Evolutionary conservation across 2,113 vertebrate species (phyloP), one percentile per base, ranked within the genome.

Genomic region (Clarias gariepinus): DNA sequence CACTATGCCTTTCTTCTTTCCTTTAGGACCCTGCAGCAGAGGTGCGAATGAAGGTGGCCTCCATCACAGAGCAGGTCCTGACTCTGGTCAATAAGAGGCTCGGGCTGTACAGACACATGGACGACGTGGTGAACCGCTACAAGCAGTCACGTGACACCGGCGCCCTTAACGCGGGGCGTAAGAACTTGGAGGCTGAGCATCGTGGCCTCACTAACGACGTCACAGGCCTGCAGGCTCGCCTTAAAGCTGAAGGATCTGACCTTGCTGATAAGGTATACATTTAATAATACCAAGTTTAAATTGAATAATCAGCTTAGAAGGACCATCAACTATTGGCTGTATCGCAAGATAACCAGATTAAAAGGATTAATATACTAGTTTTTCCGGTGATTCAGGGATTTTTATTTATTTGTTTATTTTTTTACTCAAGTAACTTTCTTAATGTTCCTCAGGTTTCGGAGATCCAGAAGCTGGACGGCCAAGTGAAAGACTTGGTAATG

Each of bases 11-110:
- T 21, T 9, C 57, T 13, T 28, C 47, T 15, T 1, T 41, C 15
- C 61, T 5, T 23, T 88, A 99, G 98, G 98, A 99, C 89, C 98
- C 98, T 4, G 98, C 98, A 0, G 98, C 97, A 12, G 98, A 99
- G 92, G 98, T 99, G 60, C 95, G 97, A 73, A 99, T 99, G 98
- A 99, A 99, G 93, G 98, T 99, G 88, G 97, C 98, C 36, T 99
- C 98, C 89, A 98, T 99, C 93, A 99, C 97, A 0, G 98, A 99
- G 93, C 98, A 99, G 92, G 97, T 98, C 82, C 94, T 99, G 80
- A 99, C 97, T 61, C 93, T 99, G 89, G 98, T 99, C 87, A 99
- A 99, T 94, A 99, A 97, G 93, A 96, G 98, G 0, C 93, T 99
- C 18, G 97, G 97, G 64, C 96, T 99, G 87, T 99, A 99, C 93